Evolutionary conservation across 2,888 invertebrate species (phyloP).

Genomic region (Gandaritis pyraliata): DNA sequence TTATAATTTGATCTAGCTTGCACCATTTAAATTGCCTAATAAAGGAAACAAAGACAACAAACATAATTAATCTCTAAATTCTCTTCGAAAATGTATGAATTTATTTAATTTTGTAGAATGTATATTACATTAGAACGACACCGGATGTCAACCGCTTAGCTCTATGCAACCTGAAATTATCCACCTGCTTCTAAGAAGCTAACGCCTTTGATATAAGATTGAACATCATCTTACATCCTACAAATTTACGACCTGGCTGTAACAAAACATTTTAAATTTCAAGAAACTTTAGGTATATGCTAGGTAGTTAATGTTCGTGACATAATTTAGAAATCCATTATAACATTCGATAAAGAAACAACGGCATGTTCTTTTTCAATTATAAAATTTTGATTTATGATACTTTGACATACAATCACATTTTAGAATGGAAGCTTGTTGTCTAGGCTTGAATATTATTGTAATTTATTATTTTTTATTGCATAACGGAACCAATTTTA

Average conservation of each 20-base stretch:
- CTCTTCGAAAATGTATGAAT: constrained; percentile 2
- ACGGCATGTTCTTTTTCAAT: constrained; percentile 16
- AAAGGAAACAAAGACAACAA: neutral
- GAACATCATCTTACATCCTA: neutral
- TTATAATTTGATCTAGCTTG: neutral
- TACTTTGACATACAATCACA: constrained; percentile 22
- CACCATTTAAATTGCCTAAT: neutral
- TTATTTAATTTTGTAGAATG: constrained; percentile 2
- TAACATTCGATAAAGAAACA: constrained; percentile 3
- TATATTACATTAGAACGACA: constrained; percentile 1
- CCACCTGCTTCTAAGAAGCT: constrained; percentile 19
- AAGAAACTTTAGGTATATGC: neutral
- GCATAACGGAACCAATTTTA: constrained; percentile 15
- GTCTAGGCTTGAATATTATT: constrained; percentile 2
- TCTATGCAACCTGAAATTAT: constrained; percentile 11
- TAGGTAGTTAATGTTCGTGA: constrained; percentile 2
- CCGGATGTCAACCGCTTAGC: constrained; percentile 11
- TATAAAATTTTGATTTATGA: constrained; percentile 8
- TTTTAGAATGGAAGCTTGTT: constrained; percentile 10
- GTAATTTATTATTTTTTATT: constrained; percentile 21
- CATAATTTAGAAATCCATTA: constrained; percentile 10
- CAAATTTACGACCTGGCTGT: neutral
- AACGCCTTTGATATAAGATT: neutral
- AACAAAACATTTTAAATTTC: neutral
- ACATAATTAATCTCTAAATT: neutral